Evolutionary conservation across 2,113 vertebrate species (phyloP), one percentile per base, ranked within the genome.

Genomic region (Neodontobutis hainanensis): DNA sequence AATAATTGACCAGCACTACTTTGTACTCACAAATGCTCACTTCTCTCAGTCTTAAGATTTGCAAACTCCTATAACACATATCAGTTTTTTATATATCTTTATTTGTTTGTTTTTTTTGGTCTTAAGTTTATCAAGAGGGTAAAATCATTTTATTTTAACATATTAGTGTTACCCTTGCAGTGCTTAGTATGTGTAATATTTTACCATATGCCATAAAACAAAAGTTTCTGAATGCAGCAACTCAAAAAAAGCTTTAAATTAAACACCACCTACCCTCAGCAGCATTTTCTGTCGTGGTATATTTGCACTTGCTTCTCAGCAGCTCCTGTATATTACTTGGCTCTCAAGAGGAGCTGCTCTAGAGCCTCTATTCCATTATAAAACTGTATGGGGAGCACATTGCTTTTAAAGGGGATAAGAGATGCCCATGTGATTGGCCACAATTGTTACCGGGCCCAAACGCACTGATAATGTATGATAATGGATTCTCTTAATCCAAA

Each of bases 351-450:
- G 56, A 64, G 56, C 79, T 65, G 43, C 66, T 70, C 47, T 79
- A 57, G 53, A 79, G 77, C 83, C 75, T 80, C 60, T 73, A 6
- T 73, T 76, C 77, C 70, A 86, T 88, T 85, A 84, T 77, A 50
- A 68, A 85, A 82, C 61, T 45, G 63, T 78, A 38, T 59, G 34
- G 69, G 60, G 82, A 86, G 56, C 42, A 50, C 62, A 52, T 50
- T 69, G 84, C 84, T 87, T 88, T 89, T 84, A 87, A 79, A 81
- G 73, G 69, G 88, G 77, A 85, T 88, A 81, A 85, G 57, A 81
- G 77, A 85, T 62, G 65, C 84, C 81, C 85, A 57, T 80, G 84
- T 73, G 77, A 80, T 87, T 77, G 73, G 55, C 62, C 34, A 15
- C 50, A 50, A 77, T 60, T 61, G 73, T 77, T 84, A 70, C 80